Evolutionary conservation across 2,888 invertebrate genomes (phyloP).

Genomic region (Chydorus sphaericus): DNA sequence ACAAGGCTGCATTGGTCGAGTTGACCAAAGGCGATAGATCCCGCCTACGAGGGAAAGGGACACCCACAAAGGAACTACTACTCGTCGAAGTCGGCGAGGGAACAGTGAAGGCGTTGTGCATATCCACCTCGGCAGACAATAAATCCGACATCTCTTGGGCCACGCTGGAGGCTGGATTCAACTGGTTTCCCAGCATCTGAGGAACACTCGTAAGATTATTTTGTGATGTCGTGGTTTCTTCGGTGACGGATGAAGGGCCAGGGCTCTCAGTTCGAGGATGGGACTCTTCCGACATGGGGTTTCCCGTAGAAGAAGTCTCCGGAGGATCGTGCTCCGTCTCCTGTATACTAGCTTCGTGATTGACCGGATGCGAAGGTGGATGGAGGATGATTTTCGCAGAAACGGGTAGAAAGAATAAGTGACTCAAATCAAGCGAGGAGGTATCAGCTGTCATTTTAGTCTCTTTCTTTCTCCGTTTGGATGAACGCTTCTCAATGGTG

Average conservation of each 20-base stretch:
- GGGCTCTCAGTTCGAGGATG: too few species aligned
- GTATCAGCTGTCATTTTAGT: background rate
- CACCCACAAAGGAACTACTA: background rate
- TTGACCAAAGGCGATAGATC: background rate
- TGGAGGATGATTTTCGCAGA: too few species aligned
- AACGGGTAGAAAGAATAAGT: too few species aligned
- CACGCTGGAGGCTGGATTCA: constrained; percentile 72
- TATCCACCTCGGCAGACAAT: constrained; percentile 66
- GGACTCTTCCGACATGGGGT: too few species aligned
- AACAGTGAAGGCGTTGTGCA: constrained; percentile 1
- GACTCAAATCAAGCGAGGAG: too few species aligned
- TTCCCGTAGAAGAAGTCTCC: too few species aligned
- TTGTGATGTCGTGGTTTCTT: background rate
- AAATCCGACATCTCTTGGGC: constrained; percentile 77
- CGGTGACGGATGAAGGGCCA: constrained; percentile 5
- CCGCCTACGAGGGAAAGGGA: constrained; percentile 19
- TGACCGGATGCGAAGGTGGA: too few species aligned
- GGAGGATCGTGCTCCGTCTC: too few species aligned
- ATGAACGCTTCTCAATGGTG: constrained; percentile 8
- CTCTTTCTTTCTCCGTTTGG: constrained; percentile 10
- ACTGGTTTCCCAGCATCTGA: constrained; percentile 76
- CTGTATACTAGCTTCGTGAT: too few species aligned
- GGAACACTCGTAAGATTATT: constrained; percentile 38
- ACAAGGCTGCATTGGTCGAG: background rate
- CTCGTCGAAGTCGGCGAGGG: background rate